phyloP scores from a whole-genome alignment of 1,140 invertebrate genomes.

The Meloidogyne chitwoodi region DNA sequence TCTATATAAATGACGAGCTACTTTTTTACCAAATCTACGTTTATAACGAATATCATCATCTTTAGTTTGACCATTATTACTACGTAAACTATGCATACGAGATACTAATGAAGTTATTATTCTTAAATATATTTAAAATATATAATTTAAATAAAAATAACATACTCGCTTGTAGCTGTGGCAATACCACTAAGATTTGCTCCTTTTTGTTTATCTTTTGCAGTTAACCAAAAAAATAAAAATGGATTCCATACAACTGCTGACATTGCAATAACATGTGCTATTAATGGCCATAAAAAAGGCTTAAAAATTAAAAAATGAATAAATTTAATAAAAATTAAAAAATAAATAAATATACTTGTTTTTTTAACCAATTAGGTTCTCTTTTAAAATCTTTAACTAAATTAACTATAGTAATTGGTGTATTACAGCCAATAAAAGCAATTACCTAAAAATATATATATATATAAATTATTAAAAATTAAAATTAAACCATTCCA shows the following conservation, averaged over 20 bases:
- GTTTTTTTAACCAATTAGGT: conserved; percentile 32
- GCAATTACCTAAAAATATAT: conserved; percentile 14
- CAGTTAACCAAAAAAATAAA: conserved; percentile 59
- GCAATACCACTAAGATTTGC: conserved; percentile 47
- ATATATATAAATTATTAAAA: not conserved
- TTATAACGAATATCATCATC: conserved; percentile 10
- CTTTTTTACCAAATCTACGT: not conserved
- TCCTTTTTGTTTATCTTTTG: conserved; percentile 52
- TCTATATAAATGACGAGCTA: not conserved
- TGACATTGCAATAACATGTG: conserved; percentile 57
- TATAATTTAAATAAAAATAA: not conserved
- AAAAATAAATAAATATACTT: not conserved
- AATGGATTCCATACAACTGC: conserved; percentile 58
- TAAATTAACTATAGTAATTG: conserved; percentile 53
- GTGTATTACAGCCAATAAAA: conserved; percentile 53
- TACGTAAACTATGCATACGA: conserved; percentile 43
- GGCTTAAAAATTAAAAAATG: conserved; percentile 49
- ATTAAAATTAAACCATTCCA: conserved; percentile 44
- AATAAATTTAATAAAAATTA: conserved; percentile 18
- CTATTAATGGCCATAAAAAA: conserved; percentile 55
- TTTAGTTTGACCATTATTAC: conserved; percentile 24
- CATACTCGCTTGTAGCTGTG: conserved; percentile 44
- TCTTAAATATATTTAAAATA: not conserved
- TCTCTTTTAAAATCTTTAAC: conserved; percentile 57
- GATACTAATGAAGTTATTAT: conserved; percentile 48